Conservation (phyloP, 2,888 invertebrate genomes). For the Chymomyza procnemis region DNA sequence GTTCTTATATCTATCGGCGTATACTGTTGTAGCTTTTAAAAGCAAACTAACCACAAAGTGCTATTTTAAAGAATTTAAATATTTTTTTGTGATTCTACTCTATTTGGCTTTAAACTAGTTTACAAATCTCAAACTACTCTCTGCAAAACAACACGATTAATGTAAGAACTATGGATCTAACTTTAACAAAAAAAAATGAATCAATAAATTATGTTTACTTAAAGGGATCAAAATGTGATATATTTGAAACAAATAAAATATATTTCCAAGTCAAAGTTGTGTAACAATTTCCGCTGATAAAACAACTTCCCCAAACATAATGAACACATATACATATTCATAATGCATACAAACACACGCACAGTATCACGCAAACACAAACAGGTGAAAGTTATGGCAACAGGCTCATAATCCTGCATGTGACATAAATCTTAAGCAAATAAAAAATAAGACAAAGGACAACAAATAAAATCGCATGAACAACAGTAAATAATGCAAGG, state of each 20-base stretch:
- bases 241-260: background rate
- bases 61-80: too few species aligned
- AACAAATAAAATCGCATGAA: slow-evolving; percentile 54
- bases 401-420: slow-evolving; percentile 43
- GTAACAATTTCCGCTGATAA: slow-evolving; percentile 52
- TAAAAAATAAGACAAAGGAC: slow-evolving; percentile 53
- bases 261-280: background rate
- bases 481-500: slow-evolving; percentile 51
- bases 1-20: too few species aligned
- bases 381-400: slow-evolving; percentile 17
- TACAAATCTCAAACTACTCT: too few species aligned
- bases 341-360: slow-evolving; percentile 26
- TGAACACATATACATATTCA: slow-evolving; percentile 71
- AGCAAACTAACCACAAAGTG: too few species aligned
- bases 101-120: too few species aligned
- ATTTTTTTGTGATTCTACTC: too few species aligned
- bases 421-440: slow-evolving; percentile 66
- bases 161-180: too few species aligned
- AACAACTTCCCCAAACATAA: slow-evolving; percentile 57
- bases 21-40: too few species aligned
- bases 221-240: too few species aligned
- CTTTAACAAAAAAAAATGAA: too few species aligned
- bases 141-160: too few species aligned
- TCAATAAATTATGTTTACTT: too few species aligned
- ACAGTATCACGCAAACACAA: background rate